phyloP scores from a whole-genome alignment of 2,113 vertebrate species.

The Thermophis baileyi region DNA sequence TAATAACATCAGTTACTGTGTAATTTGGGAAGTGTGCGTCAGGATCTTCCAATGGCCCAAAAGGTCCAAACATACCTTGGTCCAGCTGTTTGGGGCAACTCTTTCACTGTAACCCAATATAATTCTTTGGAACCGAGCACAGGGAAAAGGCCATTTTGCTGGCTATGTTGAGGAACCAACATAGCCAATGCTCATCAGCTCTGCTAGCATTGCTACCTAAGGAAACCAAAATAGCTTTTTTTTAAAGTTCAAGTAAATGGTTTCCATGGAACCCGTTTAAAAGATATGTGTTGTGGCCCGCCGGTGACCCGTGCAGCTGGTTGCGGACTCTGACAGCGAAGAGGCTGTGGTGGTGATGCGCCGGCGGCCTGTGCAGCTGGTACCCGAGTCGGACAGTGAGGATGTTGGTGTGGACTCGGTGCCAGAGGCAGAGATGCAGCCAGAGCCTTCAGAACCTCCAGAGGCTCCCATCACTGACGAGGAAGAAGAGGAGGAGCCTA shows the following conservation, averaged over 20 bases:
- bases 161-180: constrained; percentile 27
- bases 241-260: neutral
- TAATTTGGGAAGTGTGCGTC: neutral
- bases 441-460: too few relatives aligned
- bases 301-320: too few relatives aligned
- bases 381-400: too few relatives aligned
- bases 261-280: neutral
- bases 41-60: neutral
- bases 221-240: neutral
- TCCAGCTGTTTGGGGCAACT: neutral
- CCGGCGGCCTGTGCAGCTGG: too few relatives aligned
- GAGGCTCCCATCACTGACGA: too few relatives aligned
- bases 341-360: too few relatives aligned
- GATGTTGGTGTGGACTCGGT: too few relatives aligned
- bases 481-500: too few relatives aligned
- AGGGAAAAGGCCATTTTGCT: neutral
- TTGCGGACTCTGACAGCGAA: too few relatives aligned
- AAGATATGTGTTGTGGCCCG: too few relatives aligned
- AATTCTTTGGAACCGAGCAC: constrained; percentile 13
- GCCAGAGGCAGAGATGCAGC: too few relatives aligned
- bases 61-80: neutral
- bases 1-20: neutral
- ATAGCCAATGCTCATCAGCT: neutral
- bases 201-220: neutral
- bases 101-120: neutral